Base-by-base conservation (phyloP, 2,888 invertebrate genomes). In the Imbricaverruca yamaguchii region DNA sequence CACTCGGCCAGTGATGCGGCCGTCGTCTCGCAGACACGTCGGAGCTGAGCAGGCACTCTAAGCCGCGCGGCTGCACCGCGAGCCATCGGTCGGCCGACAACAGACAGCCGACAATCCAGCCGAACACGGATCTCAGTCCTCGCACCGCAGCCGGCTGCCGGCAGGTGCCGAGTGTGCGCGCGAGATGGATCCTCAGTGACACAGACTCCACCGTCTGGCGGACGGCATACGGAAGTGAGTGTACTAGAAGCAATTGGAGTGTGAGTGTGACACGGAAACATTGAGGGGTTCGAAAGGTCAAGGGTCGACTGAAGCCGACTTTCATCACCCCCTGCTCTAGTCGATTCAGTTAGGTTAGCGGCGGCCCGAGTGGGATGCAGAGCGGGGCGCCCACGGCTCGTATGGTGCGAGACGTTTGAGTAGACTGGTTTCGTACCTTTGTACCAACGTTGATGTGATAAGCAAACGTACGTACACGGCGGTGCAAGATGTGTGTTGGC, bases 381-480 rank as follows among this genome's bases (percentile, higher is more conserved):
- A 39, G 39, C 39, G 4, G 39, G 39, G 39, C 39, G 39, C 39
- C 39, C 39, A 39, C 39, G 39, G 39, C 39, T 18, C 61, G 61
- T 13, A 18, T 18, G 15, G 61, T 61, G 61, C 18, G 61, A 18
- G 8, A 13, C 18, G 61, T 61, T 13, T 61, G 15, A 0, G 13
- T 13, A 12, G 18, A 7, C 61, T 18, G 61, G 67, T 67, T 67
- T 67, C 67, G 7, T 67, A 67, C 67, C 67, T 67, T 67, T 67
- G 67, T 67, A 67, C 67, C 25, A 25, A n/a, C 13, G 25, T 67
- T 67, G 65, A 65, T 65, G 67, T 67, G 67, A 67, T 67, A 67
- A 12, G 4, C 13, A 13, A n/a, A n/a, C 10, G 67, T 13, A 67
- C 11, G 25, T 25, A 23, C 3, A 18, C 61, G 15, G 61, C 4